Evolutionary conservation across 2,888 invertebrate genomes (phyloP).

Genomic region (Cinara cedri): DNA sequence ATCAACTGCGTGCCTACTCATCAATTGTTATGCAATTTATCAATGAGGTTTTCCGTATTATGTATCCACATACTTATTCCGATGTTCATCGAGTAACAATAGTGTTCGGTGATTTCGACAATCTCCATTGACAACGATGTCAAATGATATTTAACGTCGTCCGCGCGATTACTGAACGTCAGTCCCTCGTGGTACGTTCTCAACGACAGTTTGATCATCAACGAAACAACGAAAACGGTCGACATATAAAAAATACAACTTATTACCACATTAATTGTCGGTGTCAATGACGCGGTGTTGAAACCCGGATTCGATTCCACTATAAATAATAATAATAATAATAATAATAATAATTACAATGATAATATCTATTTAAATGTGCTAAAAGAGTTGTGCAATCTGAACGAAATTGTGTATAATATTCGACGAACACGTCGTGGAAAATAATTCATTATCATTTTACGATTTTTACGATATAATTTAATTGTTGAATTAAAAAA

Average conservation of each 20-base stretch:
- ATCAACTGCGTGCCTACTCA: no score
- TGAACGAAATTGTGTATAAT: neutral
- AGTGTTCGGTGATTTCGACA: slow-evolving; percentile 44
- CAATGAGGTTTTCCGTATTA: no score
- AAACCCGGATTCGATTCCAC: slow-evolving; percentile 6
- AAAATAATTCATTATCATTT: no score
- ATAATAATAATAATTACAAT: no score
- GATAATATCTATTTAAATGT: neutral
- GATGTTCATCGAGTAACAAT: slow-evolving; percentile 45
- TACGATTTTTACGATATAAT: no score
- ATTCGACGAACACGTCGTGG: no score
- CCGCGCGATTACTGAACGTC: neutral
- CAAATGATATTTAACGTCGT: slow-evolving; percentile 22
- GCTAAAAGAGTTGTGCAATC: neutral
- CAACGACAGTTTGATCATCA: slow-evolving; percentile 23
- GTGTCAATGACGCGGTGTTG: neutral
- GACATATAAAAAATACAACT: slow-evolving; percentile 28
- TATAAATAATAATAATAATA: slow-evolving; percentile 7
- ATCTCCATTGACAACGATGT: slow-evolving; percentile 31
- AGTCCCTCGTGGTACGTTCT: slow-evolving; percentile 5
- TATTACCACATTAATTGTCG: neutral
- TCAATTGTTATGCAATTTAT: no score
- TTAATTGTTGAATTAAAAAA: no score
- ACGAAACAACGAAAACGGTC: slow-evolving; percentile 1
- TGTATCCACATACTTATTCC: slow-evolving; percentile 28